Evolutionary conservation across 1,140 invertebrate genomes (phyloP), one percentile per base, ranked within the genome.

Genomic region (Gryon sp.): DNA sequence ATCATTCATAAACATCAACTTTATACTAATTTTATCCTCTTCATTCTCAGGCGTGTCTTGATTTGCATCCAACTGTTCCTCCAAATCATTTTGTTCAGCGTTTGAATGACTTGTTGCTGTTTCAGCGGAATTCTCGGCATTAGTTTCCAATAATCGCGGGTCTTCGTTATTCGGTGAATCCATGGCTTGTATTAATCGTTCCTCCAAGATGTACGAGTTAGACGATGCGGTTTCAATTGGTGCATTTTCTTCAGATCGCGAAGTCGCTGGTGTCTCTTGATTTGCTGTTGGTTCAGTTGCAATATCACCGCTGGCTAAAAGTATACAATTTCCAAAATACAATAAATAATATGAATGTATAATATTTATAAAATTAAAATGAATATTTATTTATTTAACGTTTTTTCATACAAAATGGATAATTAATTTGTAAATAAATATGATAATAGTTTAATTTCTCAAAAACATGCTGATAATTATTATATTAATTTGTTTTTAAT

Each of bases 1-100:
- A 80, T 97, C 96, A 84, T 97, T 96, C 26, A 97, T 90, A 83
- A 95, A 97, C 85, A 96, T 97, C 1, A 97, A 86, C 79, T 94
- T 92, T 63, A 97, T 94, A 28, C 92, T 90, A 73, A 95, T 94
- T 57, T 90, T 88, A 32, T 89, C 89, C 20, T 76, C 81, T 46
- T 81, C 53, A 12, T 14, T 63, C 9, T 48, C 14, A 5, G 52
- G 22, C n/a, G 73, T 57, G 48, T 83, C 60, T 38, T 66, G 15
- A 32, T 36, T 40, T 14, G 1, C 15, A 9, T 45, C 22, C 16
- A 43, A 18, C 19, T 52, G 45, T 63, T 84, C 79, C 16, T 53
- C n/a, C 2, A 50, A 38, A 18, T 38, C 46, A 30, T 28, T 55
- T 11, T 43, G 59, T 6, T 62, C 36, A 4, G 28, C n/a, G 11